phyloP scores from a whole-genome alignment of 92 coral and sea anemone species.

The Parazoanthus swiftii region DNA sequence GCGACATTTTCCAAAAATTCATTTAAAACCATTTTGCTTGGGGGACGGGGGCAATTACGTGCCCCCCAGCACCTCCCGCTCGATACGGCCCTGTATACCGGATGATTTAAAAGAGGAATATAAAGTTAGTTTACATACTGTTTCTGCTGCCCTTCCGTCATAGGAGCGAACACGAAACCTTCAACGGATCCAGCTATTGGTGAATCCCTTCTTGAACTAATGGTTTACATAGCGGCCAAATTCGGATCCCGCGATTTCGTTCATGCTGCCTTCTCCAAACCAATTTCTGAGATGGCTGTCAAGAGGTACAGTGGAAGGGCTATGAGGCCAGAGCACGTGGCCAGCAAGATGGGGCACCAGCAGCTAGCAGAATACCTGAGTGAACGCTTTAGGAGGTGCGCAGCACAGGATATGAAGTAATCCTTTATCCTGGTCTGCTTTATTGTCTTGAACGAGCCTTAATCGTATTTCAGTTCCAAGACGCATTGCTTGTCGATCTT shows the following conservation, averaged over 20 bases:
- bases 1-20: too few species aligned
- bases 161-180: neutral
- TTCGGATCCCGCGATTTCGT: conserved; percentile 1
- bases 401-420: neutral
- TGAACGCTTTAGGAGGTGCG: neutral
- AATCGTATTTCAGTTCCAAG: too few species aligned
- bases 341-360: conserved; percentile 17
- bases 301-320: conserved; percentile 14
- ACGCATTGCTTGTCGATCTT: too few species aligned
- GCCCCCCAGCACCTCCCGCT: too few species aligned
- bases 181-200: neutral
- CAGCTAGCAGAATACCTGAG: conserved; percentile 23
- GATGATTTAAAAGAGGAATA: neutral
- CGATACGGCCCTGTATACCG: neutral
- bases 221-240: conserved; percentile 37
- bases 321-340: conserved; percentile 37
- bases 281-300: conserved; percentile 2
- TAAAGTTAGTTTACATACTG: neutral
- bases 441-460: neutral
- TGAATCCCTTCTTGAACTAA: conserved; percentile 20
- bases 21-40: too few species aligned
- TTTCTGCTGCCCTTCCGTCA: neutral
- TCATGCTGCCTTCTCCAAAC: neutral
- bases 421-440: neutral
- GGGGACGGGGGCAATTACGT: too few species aligned